These are phyloP conservation scores for Globodera rostochiensis DNA, from an alignment of 1,140 invertebrate species.

Conservation along the genomic window DNA sequence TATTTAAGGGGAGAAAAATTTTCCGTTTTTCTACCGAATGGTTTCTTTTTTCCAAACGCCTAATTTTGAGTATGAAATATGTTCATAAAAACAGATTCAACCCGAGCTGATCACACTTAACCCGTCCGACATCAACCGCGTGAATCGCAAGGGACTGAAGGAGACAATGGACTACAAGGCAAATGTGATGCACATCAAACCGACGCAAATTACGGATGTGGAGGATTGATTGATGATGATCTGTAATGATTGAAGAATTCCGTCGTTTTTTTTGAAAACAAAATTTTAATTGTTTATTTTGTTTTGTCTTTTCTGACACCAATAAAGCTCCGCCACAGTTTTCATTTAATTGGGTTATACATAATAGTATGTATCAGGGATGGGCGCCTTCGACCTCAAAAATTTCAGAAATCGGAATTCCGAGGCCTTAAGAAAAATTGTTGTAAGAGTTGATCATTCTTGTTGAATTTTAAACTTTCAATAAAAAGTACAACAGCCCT, in stretches of 20 bases:
- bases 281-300: background rate
- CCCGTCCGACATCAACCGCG: constrained; percentile 71
- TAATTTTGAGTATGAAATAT: background rate
- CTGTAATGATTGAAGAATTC: constrained; percentile 1
- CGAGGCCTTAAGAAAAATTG: no score
- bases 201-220: constrained; percentile 20
- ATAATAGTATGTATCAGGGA: no score
- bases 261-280: background rate
- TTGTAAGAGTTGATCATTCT: no score
- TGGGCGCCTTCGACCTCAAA: no score
- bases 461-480: no score
- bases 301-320: background rate
- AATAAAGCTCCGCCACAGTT: background rate
- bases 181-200: constrained; percentile 43
- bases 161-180: constrained; percentile 69
- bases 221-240: background rate
- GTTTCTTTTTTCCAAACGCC: no score
- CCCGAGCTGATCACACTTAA: constrained; percentile 88
- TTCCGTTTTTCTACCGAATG: no score
- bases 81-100: constrained; percentile 72
- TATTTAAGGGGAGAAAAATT: no score
- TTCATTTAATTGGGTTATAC: no score
- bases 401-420: no score
- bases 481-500: no score
- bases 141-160: constrained; percentile 74